Evolutionary conservation across 2,888 invertebrate species (phyloP), one percentile per base, ranked within the genome.

Genomic region (Rhagophthalmus giganteus): DNA sequence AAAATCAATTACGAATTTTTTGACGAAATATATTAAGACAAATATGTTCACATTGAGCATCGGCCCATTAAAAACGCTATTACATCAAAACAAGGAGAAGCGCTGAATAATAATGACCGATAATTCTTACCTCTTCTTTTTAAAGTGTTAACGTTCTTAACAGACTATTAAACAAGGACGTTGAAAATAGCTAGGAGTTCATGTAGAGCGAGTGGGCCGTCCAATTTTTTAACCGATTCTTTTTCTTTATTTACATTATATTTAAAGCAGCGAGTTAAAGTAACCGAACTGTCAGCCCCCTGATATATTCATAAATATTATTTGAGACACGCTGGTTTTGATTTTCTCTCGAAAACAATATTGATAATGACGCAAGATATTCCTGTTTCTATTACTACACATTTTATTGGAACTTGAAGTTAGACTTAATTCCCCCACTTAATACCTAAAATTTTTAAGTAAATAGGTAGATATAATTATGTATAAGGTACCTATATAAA

Each of bases 121-220:
- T 39, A 30, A 27, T 39, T 5, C 20, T 5, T 20, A 20, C 20
- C 4, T 20, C 7, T 7, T 20, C 20, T 5, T 7, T 7, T 20
- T 20, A 20, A 20, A 20, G 20, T 20, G 20, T 3, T 20, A 38
- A 38, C 30, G 10, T 11, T 30, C 5, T 9, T 39, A 38, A 13
- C 26, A 12, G 39, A 28, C 6, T 20, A 12, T 16, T 30, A 16
- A 39, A 39, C 13, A 13, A 28, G 39, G 27, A 14, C 15, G 38
- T 38, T 38, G 38, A 38, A 38, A 34, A 15, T 11, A 30, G 13
- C 14, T 20, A 39, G n/a, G 39, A 30, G 5, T 30, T 30, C 39
- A 9, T 28, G 39, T 15, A 15, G 38, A 26, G 39, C 26, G 39
- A 28, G 39, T 39, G 39, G 39, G 39, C 11, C n/a, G 39, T 30